Base-by-base conservation (phyloP, 2,888 invertebrate species). In the Brassicogethes aeneus region DNA sequence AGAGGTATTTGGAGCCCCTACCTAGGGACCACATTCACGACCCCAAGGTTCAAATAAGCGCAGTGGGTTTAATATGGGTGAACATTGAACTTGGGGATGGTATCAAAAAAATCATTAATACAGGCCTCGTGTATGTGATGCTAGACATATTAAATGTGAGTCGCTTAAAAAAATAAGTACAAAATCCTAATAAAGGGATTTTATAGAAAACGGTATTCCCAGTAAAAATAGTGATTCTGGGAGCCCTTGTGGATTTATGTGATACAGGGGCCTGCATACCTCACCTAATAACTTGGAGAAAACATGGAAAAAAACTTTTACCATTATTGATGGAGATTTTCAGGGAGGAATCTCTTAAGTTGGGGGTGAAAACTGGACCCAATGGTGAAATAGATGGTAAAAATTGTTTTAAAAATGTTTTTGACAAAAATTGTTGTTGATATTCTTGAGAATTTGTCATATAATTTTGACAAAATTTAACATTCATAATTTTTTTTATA, bases 251-350 rank as follows among this genome's bases (percentile, higher is more conserved):
- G 2, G 72, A 73, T 39, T 51, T 71, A 7, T 64, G 66, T 39
- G 60, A 67, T 29, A 55, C 55, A 37, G 56, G 54, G 3, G 52
- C 54, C 7, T 65, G 65, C 34, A 55, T 67, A 2, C 62, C 66
- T 1, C 68, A 68, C 49, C 50, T 73, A 14, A 64, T 68, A 16
- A 70, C 72, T 1, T 74, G 73, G 73, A 59, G 67, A 44, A 53
- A 50, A 8, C 55, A 56, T 31, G 55, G 55, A 12, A 56, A 53
- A 23, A 63, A 61, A 12, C 49, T 72, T 3, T 42, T 66, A 34
- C 59, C 68, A 0, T 48, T 73, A 30, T 44, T 73, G 16, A 55
- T 68, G 35, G 57, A 51, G 39, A 53, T 68, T 36, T 73, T 72
- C 62, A 57, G 69, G 34, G 59, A 67, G 14, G 71, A 72, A 49